Base-by-base conservation (phyloP, 2,113 vertebrate genomes). In the Morone saxatilis region DNA sequence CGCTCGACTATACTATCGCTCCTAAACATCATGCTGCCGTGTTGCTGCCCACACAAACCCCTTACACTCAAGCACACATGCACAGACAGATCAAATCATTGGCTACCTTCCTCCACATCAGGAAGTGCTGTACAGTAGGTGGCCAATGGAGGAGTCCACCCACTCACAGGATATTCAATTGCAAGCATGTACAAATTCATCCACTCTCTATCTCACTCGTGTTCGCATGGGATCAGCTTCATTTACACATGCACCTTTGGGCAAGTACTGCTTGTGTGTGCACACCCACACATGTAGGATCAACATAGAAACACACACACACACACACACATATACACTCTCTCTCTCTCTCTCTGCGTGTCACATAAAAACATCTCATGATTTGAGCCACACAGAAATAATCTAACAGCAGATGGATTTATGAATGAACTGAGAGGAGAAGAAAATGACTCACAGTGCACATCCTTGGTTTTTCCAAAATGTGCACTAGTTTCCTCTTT, bases 121-220 rank as follows among this genome's bases (percentile, higher is more conserved):
- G 86, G 90, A 93, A 81, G 90, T 76, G 66, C 71, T 92, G 68
- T 76, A 66, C 86, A 81, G 88, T 91, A 76, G 86, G 89, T 87
- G 90, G 75, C 85, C 87, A 71, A 69, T 87, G 87, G 89, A 92
- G 81, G 87, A 93, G 86, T 81, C 84, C 62, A 12, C 93, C 93
- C 88, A 93, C 93, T 89, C 91, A 87, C 92, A 91, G 85, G 78
- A 88, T 93, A 91, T 86, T 89, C 85, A 91, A 81, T 91, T 81
- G 85, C 78, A 87, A 67, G 75, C 85, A 87, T 86, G 85, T 86
- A 86, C 63, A 57, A 89, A 90, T 83, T 87, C 65, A 83, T 83
- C 88, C 70, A 82, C 80, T 84, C 80, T 84, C 59, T 73, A 80
- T 88, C 83, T 85, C 87, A 54, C 81, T 87, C 75, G 25, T 84